Evolutionary conservation across 2,113 vertebrate species (phyloP).

Genomic region (Poeciliopsis prolifica): DNA sequence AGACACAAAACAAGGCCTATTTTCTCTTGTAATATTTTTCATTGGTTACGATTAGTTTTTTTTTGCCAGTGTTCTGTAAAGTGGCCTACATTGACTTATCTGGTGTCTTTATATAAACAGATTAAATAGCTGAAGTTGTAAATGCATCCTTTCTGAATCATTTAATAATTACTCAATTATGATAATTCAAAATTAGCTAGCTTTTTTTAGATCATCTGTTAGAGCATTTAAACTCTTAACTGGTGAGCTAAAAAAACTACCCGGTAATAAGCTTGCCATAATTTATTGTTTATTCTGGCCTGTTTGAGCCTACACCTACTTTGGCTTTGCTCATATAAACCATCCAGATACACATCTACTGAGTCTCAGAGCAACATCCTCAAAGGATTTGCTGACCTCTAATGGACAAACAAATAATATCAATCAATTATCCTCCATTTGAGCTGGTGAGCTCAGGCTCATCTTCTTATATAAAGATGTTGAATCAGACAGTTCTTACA

Average conservation of each 20-base stretch:
- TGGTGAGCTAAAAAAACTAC: no score
- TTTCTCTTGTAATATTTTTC: background rate
- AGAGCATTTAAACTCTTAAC: no score
- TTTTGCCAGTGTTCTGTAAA: background rate
- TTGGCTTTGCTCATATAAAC: no score
- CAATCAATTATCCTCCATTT: background rate
- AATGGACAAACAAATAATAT: slow-evolving; percentile 34
- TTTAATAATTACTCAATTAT: no score
- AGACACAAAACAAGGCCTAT: background rate
- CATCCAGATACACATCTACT: background rate
- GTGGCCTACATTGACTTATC: background rate
- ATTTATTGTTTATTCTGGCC: background rate
- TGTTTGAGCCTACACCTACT: background rate
- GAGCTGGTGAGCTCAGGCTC: background rate
- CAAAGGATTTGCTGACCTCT: slow-evolving; percentile 48
- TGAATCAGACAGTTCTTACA: background rate
- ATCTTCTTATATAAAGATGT: background rate
- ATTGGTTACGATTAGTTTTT: background rate
- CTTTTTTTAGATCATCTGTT: no score
- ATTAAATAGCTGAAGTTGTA: no score
- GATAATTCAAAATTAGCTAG: no score
- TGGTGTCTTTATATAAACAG: no score
- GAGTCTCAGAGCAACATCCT: background rate
- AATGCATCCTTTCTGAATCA: no score
- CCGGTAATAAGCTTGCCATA: no score